Evolutionary conservation across 2,888 invertebrate genomes (phyloP).

Genomic region (Agriopis aurantiaria): DNA sequence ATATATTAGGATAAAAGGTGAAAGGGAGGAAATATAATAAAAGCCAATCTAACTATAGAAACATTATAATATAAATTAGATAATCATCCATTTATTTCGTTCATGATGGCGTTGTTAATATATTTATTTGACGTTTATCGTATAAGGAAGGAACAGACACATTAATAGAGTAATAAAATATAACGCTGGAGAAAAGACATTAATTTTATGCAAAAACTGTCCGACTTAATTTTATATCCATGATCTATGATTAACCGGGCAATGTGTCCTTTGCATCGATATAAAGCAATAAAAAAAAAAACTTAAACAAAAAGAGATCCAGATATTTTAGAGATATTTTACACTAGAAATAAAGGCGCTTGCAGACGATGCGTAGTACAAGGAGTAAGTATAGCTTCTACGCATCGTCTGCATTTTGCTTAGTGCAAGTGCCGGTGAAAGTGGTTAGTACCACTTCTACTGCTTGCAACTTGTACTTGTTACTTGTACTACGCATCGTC

Average conservation of each 20-base stretch:
- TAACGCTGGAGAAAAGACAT: constrained; percentile 23
- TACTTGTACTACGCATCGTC: too few relatives aligned
- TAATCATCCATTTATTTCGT: constrained; percentile 26
- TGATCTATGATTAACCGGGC: constrained; percentile 2
- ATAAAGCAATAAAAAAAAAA: neutral
- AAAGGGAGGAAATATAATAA: constrained; percentile 3
- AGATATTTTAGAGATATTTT: too few relatives aligned
- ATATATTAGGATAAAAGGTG: neutral
- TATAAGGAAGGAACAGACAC: constrained; percentile 40
- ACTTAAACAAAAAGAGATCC: too few relatives aligned
- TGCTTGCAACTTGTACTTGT: too few relatives aligned
- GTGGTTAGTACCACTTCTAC: too few relatives aligned
- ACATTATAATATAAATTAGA: constrained; percentile 27
- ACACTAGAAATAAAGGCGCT: too few relatives aligned
- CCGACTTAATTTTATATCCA: constrained; percentile 19
- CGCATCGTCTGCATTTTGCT: too few relatives aligned
- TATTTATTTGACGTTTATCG: constrained; percentile 35
- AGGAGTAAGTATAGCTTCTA: too few relatives aligned
- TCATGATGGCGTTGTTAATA: constrained; percentile 25
- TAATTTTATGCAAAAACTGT: constrained; percentile 26
- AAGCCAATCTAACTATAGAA: constrained; percentile 5
- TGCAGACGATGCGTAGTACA: too few relatives aligned
- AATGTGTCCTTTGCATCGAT: constrained; percentile 17
- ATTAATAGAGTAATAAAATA: constrained; percentile 34
- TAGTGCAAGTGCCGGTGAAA: too few relatives aligned